Evolutionary conservation across 2,113 vertebrate species (phyloP).

Genomic region (Ptilorrhoa leucosticta): DNA sequence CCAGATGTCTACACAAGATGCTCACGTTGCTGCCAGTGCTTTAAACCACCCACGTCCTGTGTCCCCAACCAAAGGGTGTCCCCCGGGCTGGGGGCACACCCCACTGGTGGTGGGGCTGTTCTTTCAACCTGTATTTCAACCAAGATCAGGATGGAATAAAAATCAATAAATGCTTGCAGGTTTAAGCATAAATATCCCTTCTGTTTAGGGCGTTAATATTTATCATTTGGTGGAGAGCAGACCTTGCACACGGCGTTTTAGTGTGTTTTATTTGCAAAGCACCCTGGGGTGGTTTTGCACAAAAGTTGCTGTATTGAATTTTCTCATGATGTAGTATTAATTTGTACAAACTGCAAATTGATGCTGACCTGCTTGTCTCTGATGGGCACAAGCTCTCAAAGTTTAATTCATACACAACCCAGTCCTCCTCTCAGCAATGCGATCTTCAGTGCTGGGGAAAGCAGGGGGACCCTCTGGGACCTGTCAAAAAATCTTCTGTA

Average conservation of each 20-base stretch:
- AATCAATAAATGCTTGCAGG: neutral
- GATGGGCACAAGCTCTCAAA: neutral
- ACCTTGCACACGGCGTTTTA: neutral
- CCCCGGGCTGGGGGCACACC: neutral
- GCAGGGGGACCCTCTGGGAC: neutral
- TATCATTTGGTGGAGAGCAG: neutral
- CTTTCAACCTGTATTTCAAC: neutral
- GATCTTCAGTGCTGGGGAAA: neutral
- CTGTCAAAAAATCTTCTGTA: neutral
- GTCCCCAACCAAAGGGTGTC: neutral
- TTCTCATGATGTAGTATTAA: neutral
- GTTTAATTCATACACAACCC: neutral
- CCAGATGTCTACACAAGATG: neutral
- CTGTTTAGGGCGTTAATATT: neutral
- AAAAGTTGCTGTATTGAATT: neutral
- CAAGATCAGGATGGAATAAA: neutral
- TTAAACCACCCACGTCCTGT: neutral
- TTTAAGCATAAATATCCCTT: neutral
- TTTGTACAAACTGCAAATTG: neutral
- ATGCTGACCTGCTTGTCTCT: neutral
- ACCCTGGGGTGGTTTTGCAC: neutral
- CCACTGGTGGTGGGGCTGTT: neutral
- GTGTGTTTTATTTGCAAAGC: neutral
- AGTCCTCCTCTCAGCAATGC: neutral
- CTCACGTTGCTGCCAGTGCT: neutral